Evolutionary conservation across 2,113 vertebrate species (phyloP), one percentile per base, ranked within the genome.

Genomic region (Aegithalos caudatus): DNA sequence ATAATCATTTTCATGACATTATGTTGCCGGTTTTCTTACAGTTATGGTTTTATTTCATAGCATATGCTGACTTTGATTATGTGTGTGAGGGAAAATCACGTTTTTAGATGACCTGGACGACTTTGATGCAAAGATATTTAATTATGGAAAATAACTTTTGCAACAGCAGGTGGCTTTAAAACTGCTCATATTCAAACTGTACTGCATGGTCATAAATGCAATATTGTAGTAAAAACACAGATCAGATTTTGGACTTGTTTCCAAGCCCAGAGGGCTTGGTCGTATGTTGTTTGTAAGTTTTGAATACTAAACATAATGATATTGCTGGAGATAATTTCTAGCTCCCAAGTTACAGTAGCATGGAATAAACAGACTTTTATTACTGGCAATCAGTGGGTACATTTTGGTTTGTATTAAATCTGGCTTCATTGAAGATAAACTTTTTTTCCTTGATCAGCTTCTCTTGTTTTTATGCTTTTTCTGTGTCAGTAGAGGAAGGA

Each of bases 291-390:
- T 95, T 84, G n/a, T 91, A 84, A 86, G 47, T 66, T 91, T 94
- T 81, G 80, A 95, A 91, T 78, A n/a, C 61, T 91, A 86, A 95
- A 54, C 31, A 2, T 88, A 66, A 88, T 44, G 48, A 15, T 73
- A 40, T 92, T 86, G 69, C 95, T 91, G 60, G 86, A 93, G 76
- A 81, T 82, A 84, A 78, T 72, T 81, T 81, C 80, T 60, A 56
- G 72, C 86, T 94, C 73, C 83, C 60, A 56, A 64, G 77, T 94
- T 91, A 44, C 48, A 71, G 56, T 19, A 92, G 48, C 72, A 14
- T 86, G 65, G 79, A 94, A 90, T 88, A 88, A 94, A 71, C 82
- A 83, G 72, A 25, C 69, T 92, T 97, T 81, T 88, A 84, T 94
- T 94, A 40, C 83, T 88, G 86, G 88, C 51, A 94, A 48, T 92